Evolutionary conservation across 2,113 vertebrate genomes (phyloP), one percentile per base, ranked within the genome.

Genomic region (Phalacrocorax brasilianus): DNA sequence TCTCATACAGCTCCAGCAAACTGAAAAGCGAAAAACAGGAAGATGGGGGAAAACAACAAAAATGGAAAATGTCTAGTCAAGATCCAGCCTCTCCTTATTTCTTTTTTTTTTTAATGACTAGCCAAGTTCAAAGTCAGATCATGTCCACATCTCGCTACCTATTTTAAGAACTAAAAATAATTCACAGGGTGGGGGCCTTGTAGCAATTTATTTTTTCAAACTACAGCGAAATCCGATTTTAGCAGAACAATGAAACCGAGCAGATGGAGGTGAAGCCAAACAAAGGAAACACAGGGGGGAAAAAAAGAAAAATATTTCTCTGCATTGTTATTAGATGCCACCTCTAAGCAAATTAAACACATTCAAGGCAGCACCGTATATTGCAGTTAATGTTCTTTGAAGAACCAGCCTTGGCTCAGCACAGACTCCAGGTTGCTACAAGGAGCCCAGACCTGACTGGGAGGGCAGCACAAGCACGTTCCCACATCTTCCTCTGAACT

Each of bases 341-440:
- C 88, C 71, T 91, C 30, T 52, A 86, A 71, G 62, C 79, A 93
- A 90, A 96, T 93, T 73, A 90, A 93, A 95, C 45, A 72, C 67
- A 38, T 63, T 65, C 50, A 74, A 92, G 81, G 77, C 77, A 95
- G 91, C 21, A 85, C 33, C 4, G 3, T 40, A 30, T 70, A 58
- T 20, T 70, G 75, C 55, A 55, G 65, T 59, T 66, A 45, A 85
- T 4, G 26, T 55, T 55, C 83, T 83, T 11, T 74, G 66, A 93
- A 68, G 40, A 71, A 50, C 61, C 63, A 52, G 72, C 47, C 63
- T 55, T 21, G 23, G 55, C 38, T 81, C 78, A 50, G 33, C 47
- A 76, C 47, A 47, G 35, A 49, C 74, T 72, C 56, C 61, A 52
- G 52, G 56, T 11, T 84, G 77, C 55, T 65, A 50, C 65, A 47